These are phyloP conservation scores for Meloidogyne floridensis DNA, from an alignment of 1,140 invertebrate species.

Conservation along the genomic window DNA sequence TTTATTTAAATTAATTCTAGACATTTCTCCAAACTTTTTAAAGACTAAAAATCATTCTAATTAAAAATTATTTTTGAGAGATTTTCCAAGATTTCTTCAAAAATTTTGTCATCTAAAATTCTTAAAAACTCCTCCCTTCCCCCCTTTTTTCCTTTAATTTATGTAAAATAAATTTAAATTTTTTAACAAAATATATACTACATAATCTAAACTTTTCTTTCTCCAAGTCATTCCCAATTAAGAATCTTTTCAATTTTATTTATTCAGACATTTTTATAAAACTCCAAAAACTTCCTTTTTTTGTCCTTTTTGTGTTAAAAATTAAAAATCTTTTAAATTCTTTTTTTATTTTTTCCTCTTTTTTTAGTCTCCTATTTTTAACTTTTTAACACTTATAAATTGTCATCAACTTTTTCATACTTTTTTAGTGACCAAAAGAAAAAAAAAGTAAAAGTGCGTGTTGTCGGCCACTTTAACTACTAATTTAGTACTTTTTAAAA, in stretches of 20 bases:
- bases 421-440: constrained; percentile 5
- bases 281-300: background rate
- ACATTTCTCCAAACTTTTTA: no score
- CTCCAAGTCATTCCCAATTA: background rate
- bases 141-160: no score
- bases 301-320: background rate
- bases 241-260: background rate
- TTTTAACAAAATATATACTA: no score
- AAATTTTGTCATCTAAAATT: no score
- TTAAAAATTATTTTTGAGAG: no score
- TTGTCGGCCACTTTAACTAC: background rate
- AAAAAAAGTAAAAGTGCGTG: background rate
- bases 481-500: background rate
- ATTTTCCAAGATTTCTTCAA: no score
- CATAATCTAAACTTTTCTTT: no score
- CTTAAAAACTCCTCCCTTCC: no score
- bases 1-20: no score
- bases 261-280: background rate
- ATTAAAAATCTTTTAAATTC: background rate
- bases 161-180: no score
- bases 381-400: background rate
- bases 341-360: background rate
- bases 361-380: background rate
- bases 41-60: no score
- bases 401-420: background rate